These are phyloP conservation scores for Euschistus heros DNA, from an alignment of 1,140 invertebrate genomes.

Conservation along the genomic window DNA sequence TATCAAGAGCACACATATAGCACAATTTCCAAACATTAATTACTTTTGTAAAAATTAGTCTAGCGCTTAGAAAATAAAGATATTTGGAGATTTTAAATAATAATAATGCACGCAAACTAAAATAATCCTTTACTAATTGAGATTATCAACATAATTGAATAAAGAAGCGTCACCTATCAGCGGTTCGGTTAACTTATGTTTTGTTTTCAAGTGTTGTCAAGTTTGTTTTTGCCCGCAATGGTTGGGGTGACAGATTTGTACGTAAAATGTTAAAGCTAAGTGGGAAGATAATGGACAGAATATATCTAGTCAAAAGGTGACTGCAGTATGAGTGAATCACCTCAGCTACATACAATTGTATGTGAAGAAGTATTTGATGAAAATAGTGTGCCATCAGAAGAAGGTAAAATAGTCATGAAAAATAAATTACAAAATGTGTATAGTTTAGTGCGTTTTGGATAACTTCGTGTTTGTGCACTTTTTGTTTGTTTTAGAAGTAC, in stretches of 20 bases:
- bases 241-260: background rate
- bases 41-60: constrained; percentile 28
- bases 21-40: constrained; percentile 35
- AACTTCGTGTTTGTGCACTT: background rate
- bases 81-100: no score
- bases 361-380: constrained; percentile 74
- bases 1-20: constrained; percentile 35
- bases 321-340: constrained; percentile 21
- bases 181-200: constrained; percentile 2
- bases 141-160: constrained; percentile 14
- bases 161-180: background rate
- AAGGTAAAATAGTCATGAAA: constrained; percentile 44
- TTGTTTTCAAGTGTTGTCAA: constrained; percentile 18
- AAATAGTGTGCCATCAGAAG: constrained; percentile 60
- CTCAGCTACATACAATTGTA: constrained; percentile 42
- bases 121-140: no score
- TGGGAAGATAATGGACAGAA: constrained; percentile 18
- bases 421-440: no score
- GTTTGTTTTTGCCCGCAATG: constrained; percentile 12
- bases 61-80: no score
- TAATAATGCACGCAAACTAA: no score
- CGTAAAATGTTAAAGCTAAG: background rate
- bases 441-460: background rate
- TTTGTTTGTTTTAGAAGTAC: constrained; percentile 55
- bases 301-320: constrained; percentile 22